Percentiles rank a stretch among this genome's conserved stretches.
Conservation (phyloP, 2,113 vertebrate genomes). For the Microcebus murinus region DNA sequence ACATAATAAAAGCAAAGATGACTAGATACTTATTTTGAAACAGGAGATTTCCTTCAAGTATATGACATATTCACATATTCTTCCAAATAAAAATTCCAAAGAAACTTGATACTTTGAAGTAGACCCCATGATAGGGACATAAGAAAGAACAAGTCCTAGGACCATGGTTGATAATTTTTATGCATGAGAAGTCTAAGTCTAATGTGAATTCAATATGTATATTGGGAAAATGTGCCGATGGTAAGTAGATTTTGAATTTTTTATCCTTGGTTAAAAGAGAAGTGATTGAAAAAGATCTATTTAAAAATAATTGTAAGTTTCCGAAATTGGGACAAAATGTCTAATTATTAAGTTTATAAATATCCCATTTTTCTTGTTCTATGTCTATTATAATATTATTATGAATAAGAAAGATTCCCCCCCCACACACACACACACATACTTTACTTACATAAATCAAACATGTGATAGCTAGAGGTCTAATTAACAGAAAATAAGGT, state of each 20-base stretch:
- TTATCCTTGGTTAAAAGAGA: background rate
- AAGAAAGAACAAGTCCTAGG: background rate
- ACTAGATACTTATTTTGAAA: background rate
- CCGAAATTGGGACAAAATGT: background rate
- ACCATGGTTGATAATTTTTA: background rate
- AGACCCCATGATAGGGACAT: background rate
- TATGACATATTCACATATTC: background rate
- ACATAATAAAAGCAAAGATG: background rate
- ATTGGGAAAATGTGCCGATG: background rate
- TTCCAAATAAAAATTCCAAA: background rate
- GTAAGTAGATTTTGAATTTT: background rate
- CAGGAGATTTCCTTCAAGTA: background rate
- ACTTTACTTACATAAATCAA: background rate
- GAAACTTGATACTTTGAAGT: background rate
- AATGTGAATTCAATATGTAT: background rate
- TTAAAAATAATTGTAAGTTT: slow-evolving; percentile 10
- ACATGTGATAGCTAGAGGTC: background rate
- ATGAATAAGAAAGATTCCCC: background rate
- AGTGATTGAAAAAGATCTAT: background rate
- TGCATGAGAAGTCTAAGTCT: background rate
- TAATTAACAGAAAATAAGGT: background rate
- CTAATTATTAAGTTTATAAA: background rate
- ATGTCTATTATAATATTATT: background rate
- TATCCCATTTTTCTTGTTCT: background rate
- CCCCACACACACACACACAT: too few species aligned